phyloP scores from a whole-genome alignment of 2,888 invertebrate genomes.

The Cistogaster globosa region DNA sequence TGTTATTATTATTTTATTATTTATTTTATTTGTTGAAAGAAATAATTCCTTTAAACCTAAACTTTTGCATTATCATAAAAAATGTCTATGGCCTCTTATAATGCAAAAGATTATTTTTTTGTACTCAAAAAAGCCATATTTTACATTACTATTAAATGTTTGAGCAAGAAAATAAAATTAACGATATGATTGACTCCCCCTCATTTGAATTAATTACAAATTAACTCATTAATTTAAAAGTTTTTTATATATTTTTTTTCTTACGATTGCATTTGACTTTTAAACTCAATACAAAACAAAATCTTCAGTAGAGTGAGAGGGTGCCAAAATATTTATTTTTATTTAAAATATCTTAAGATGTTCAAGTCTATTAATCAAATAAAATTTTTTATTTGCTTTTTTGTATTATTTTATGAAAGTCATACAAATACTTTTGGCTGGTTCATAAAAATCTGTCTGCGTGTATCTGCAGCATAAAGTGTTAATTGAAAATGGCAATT shows the following conservation, averaged over 20 bases:
- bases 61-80: constrained; percentile 3
- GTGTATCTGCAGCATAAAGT: constrained; percentile 57
- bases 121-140: constrained; percentile 26
- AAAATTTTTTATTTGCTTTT: constrained; percentile 8
- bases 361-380: constrained; percentile 66
- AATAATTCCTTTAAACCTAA: constrained; percentile 8
- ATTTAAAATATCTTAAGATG: constrained; percentile 55
- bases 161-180: constrained; percentile 22
- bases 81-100: constrained; percentile 58
- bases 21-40: not conserved
- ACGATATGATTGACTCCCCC: constrained; percentile 68
- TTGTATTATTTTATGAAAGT: not conserved
- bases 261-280: constrained; percentile 56
- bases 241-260: constrained; percentile 41
- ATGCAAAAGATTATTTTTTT: constrained; percentile 57
- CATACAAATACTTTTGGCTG: constrained; percentile 23
- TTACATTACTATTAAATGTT: constrained; percentile 41
- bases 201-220: constrained; percentile 70
- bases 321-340: constrained; percentile 68
- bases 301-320: constrained; percentile 36
- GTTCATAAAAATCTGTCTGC: constrained; percentile 7
- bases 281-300: constrained; percentile 2
- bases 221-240: constrained; percentile 67
- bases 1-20: no score
- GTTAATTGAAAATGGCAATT: constrained; percentile 71